These are phyloP conservation scores for Rhagoletis zephyria DNA, from an alignment of 1,140 invertebrate species.

Conservation along the genomic window DNA sequence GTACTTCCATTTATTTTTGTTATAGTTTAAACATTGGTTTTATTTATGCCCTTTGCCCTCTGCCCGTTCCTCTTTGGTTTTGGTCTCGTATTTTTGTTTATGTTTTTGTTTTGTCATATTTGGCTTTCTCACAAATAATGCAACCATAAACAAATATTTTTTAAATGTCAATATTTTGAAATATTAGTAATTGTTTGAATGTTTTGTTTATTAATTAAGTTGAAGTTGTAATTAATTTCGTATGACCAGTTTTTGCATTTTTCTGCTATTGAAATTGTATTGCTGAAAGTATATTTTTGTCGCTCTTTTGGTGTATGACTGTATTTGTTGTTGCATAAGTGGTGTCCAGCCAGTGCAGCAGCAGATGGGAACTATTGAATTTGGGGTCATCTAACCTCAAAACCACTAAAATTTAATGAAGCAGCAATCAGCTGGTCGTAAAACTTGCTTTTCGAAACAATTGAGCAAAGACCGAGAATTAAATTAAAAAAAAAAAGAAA, in stretches of 20 bases:
- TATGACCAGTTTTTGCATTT: neutral
- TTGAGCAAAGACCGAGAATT: no score
- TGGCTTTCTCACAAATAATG: conserved; percentile 68
- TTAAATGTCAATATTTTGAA: conserved; percentile 47
- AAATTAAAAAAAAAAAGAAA: no score
- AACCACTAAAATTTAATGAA: no score
- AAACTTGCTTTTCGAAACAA: no score
- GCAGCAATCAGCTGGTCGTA: no score
- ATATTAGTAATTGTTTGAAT: conserved; percentile 27
- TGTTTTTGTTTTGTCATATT: conserved; percentile 59
- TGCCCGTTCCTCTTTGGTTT: conserved; percentile 41
- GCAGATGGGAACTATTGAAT: no score
- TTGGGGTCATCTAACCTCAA: no score
- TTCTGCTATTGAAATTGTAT: neutral
- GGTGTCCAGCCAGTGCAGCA: no score
- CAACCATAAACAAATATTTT: conserved; percentile 67
- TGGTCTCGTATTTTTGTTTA: conserved; percentile 55
- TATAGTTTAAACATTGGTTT: conserved; percentile 52
- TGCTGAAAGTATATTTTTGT: neutral
- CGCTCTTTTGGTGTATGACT: neutral
- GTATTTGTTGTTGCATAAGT: no score
- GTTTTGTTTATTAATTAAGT: neutral
- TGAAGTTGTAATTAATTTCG: conserved; percentile 17
- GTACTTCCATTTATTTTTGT: conserved; percentile 27
- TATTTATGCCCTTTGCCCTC: neutral